These are phyloP conservation scores for Hucho hucho DNA, from an alignment of 2,113 vertebrate genomes.

Conservation along the genomic window DNA sequence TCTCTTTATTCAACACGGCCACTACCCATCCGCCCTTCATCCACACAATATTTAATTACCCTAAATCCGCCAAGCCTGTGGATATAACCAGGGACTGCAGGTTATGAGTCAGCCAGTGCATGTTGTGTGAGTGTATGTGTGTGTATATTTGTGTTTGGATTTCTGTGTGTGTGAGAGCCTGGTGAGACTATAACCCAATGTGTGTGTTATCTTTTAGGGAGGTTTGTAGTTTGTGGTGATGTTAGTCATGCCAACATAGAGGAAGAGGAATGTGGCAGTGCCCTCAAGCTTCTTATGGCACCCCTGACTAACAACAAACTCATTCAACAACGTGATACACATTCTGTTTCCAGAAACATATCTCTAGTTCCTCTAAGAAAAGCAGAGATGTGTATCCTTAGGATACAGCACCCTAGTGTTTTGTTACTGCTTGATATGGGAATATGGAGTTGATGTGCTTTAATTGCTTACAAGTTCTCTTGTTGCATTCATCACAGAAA, in stretches of 20 bases:
- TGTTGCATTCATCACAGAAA: background rate
- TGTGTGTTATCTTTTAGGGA: background rate
- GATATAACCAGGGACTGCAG: no score
- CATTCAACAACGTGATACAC: background rate
- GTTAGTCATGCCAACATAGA: background rate
- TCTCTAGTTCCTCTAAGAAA: slow-evolving; percentile 1
- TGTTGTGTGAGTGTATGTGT: no score
- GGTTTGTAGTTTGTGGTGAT: background rate
- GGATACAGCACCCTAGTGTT: no score
- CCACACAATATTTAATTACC: no score
- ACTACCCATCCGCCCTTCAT: no score
- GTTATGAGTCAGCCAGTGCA: no score
- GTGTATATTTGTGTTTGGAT: no score
- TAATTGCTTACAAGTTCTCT: background rate
- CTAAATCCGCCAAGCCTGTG: no score
- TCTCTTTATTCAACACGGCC: no score
- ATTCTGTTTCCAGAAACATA: background rate
- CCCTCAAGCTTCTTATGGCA: background rate
- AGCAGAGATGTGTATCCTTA: background rate
- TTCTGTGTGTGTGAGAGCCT: no score
- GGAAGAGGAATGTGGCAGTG: background rate
- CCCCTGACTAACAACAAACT: background rate
- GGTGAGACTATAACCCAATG: no score
- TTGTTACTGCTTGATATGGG: background rate
- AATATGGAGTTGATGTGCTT: background rate